Evolutionary conservation across 1,140 invertebrate species (phyloP).

Genomic region (Leguminivora glycinivorella): DNA sequence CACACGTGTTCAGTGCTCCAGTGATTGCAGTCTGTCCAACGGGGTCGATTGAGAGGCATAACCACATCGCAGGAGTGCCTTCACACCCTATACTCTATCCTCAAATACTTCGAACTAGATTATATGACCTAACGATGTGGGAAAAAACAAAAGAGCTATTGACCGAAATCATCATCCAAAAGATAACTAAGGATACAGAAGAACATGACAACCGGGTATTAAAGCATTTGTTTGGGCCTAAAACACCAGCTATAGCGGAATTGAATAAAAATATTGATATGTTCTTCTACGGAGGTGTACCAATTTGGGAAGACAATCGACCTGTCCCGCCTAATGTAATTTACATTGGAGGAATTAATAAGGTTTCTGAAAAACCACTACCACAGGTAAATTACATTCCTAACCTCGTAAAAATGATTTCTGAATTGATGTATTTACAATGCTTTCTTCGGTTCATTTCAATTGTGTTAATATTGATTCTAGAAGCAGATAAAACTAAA

Average conservation of each 20-base stretch:
- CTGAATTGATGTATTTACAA: background rate
- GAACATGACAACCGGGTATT: slow-evolving; percentile 33
- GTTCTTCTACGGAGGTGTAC: slow-evolving; percentile 69
- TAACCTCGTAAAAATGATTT: too few relatives aligned
- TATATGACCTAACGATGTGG: slow-evolving; percentile 33
- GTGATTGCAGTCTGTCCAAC: slow-evolving; percentile 48
- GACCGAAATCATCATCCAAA: slow-evolving; percentile 35
- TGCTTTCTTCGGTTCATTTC: background rate
- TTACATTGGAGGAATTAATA: slow-evolving; percentile 67
- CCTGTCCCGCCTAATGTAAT: slow-evolving; percentile 63
- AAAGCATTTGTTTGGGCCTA: slow-evolving; percentile 52
- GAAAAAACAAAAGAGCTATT: slow-evolving; percentile 39
- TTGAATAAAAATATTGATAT: slow-evolving; percentile 68
- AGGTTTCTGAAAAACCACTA: slow-evolving; percentile 51
- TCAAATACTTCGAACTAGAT: slow-evolving; percentile 35
- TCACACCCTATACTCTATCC: slow-evolving; percentile 62
- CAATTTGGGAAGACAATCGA: slow-evolving; percentile 50
- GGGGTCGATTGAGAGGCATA: slow-evolving; percentile 28
- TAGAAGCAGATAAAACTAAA: background rate
- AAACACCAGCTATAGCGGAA: slow-evolving; percentile 53
- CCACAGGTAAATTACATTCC: slow-evolving; percentile 29
- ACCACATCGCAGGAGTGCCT: slow-evolving; percentile 50
- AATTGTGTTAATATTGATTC: background rate
- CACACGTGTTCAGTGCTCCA: slow-evolving; percentile 50
- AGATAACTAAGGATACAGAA: slow-evolving; percentile 36